phyloP scores from a whole-genome alignment of 2,113 vertebrate genomes.

The Zosterops japonicus region DNA sequence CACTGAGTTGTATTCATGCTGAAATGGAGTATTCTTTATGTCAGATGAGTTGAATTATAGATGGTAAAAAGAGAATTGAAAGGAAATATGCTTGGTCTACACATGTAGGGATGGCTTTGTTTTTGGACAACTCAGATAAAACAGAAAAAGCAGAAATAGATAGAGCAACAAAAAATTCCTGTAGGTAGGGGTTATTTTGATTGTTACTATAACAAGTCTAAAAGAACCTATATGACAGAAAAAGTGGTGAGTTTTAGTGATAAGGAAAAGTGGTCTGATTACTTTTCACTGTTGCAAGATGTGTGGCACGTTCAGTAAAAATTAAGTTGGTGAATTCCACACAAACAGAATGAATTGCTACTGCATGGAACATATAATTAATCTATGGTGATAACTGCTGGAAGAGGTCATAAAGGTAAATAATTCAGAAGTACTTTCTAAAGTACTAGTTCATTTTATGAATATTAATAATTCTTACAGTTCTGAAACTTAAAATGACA shows the following conservation, averaged over 20 bases:
- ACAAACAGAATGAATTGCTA: neutral
- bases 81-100: neutral
- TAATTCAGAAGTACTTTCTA: constrained; percentile 22
- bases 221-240: neutral
- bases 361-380: neutral
- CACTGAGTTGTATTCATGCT: neutral
- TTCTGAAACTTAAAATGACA: constrained; percentile 9
- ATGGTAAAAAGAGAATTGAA: neutral
- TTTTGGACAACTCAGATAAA: neutral
- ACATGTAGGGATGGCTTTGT: neutral
- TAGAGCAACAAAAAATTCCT: neutral
- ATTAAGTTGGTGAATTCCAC: neutral
- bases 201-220: neutral
- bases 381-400: neutral
- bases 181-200: neutral
- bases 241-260: neutral
- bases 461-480: constrained; percentile 1
- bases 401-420: neutral
- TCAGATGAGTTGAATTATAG: neutral
- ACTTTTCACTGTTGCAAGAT: neutral
- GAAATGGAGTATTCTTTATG: neutral
- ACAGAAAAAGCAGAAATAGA: neutral
- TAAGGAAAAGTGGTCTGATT: neutral
- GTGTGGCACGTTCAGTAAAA: neutral
- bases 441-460: constrained; percentile 3